These are phyloP conservation scores for Morbakka virulenta DNA, from an alignment of 30 jellyfish, hydroid and myxozoan species.

Conservation along the genomic window DNA sequence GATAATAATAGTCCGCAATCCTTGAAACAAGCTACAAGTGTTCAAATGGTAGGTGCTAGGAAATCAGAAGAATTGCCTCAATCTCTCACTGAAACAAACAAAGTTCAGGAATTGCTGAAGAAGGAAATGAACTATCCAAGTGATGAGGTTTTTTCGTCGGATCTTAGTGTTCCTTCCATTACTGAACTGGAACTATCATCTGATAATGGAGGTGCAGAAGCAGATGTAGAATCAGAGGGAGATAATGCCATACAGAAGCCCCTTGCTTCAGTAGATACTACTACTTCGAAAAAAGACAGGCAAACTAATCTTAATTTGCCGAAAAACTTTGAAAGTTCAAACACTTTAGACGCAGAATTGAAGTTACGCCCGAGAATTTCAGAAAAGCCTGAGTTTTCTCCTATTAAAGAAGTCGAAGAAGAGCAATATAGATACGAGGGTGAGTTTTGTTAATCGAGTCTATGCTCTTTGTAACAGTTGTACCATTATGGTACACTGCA, in stretches of 20 bases:
- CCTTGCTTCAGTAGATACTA: not conserved
- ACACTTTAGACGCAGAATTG: not conserved
- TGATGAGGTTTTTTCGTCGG: not conserved
- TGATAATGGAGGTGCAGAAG: not conserved
- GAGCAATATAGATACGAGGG: slow-evolving; percentile 14
- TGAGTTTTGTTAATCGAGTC: too few species aligned
- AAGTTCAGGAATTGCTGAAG: not conserved
- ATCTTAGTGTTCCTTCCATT: not conserved
- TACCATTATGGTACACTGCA: too few species aligned
- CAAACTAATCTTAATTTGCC: not conserved
- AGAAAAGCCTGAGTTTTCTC: slow-evolving; percentile 74
- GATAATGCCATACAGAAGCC: not conserved
- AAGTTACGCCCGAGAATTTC: slow-evolving; percentile 27
- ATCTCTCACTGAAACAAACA: not conserved
- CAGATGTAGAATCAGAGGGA: not conserved
- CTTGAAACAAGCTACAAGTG: too few species aligned
- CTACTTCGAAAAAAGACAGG: not conserved
- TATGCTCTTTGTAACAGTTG: too few species aligned
- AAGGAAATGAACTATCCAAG: not conserved
- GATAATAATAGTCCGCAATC: not conserved
- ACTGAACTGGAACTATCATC: not conserved
- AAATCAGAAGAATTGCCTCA: not conserved
- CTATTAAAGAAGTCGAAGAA: slow-evolving; percentile 71
- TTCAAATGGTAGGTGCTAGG: too few species aligned
- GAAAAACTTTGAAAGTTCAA: not conserved